Base-by-base conservation (phyloP, 2,888 invertebrate species). In the Charanyca ferruginea region DNA sequence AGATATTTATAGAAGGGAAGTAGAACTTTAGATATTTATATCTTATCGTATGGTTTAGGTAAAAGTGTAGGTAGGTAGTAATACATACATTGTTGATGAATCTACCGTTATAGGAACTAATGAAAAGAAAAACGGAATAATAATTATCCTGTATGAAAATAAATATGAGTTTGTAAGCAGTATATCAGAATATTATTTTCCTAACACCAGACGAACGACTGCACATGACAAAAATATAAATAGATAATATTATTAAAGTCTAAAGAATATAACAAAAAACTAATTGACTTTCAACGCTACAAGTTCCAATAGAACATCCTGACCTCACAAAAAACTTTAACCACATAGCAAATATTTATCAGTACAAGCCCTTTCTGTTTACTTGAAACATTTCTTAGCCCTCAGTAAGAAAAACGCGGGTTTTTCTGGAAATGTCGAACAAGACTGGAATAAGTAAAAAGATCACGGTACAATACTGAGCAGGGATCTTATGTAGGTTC, bases 391-490 rank as follows among this genome's bases (percentile, higher is more conserved):
- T 81, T 87, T 86, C 85, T 82, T 81, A 77, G 73, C 81, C 81
- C 77, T 55, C 32, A 59, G 65, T 41, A 67, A 71, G 58, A 65
- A 64, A 71, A 66, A 73, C 54, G 54, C 48, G 64, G 66, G 62
- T 59, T 71, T 38, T 75, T 59, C 66, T 57, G 48, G 45, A 22
- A 66, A 68, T 60, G 58, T 48, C 68, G 81, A 83, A 88, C 90
- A 91, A 80, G 90, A 81, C 67, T 66, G 66, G 92, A 92, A 92
- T 92, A 90, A 85, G 85, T 89, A 91, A 91, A 79, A 69, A 86
- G 86, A 80, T 81, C 65, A 80, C 79, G 77, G 89, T 90, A 90
- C 86, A 88, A 87, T 86, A 83, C 81, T 83, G 85, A 87, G 83
- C 81, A 64, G 61, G 68, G 64, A 54, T 79, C 62, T 38, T 32